A percentile compares a stretch with the other conserved stretches of the same genome.
These are phyloP conservation scores for Periophthalmodon schlosseri DNA, from an alignment of 2,113 vertebrate species.

Conservation along the genomic window DNA sequence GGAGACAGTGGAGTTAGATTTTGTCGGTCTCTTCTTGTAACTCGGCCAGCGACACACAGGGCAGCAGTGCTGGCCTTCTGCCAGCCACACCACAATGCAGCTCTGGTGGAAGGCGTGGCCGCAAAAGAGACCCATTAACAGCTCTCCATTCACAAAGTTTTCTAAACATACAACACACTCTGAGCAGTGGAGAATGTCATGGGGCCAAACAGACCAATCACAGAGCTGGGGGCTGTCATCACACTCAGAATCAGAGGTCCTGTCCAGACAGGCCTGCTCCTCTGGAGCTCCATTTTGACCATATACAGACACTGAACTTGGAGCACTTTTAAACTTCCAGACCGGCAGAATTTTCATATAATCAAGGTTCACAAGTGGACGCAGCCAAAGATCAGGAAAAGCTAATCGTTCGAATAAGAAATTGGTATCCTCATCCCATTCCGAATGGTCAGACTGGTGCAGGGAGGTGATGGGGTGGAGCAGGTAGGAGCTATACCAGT, in stretches of 20 bases:
- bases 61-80: constrained; percentile 90
- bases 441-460: constrained; percentile 86
- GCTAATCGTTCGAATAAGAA: constrained; percentile 89
- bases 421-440: constrained; percentile 94
- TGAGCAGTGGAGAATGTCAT: constrained; percentile 84
- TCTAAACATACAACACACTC: constrained; percentile 98
- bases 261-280: neutral
- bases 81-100: constrained; percentile 94
- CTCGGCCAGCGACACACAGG: constrained; percentile 96
- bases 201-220: constrained; percentile 88
- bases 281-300: constrained; percentile 16
- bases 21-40: constrained; percentile 81
- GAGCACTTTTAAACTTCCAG: constrained; percentile 82
- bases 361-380: constrained; percentile 89
- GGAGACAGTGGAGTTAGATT: neutral
- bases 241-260: neutral
- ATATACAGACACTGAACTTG: constrained; percentile 39
- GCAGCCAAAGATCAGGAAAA: constrained; percentile 96
- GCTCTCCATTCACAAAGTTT: constrained; percentile 84
- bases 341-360: constrained; percentile 92
- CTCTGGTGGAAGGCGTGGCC: constrained; percentile 96
- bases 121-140: constrained; percentile 92
- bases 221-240: constrained; percentile 39
- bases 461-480: constrained; percentile 92
- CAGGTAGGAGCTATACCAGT: constrained; percentile 96